phyloP scores from a whole-genome alignment of 2,113 vertebrate genomes.

The Saccopteryx bilineata region DNA sequence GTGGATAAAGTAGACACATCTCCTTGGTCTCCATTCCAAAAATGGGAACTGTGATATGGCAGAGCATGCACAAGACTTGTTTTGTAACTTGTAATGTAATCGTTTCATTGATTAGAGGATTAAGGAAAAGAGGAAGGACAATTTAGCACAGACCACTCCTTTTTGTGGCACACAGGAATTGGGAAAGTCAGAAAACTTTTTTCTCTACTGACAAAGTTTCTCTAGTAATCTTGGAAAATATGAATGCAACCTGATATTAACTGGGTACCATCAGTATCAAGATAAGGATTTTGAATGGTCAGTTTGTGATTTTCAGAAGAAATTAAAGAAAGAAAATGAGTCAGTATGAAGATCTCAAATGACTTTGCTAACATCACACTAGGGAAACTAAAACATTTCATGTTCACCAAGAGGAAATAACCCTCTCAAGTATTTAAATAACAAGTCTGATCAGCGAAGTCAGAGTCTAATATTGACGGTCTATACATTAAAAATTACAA shows the following conservation, averaged over 20 bases:
- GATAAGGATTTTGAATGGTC: neutral
- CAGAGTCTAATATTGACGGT: neutral
- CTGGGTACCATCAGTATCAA: neutral
- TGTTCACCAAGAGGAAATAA: neutral
- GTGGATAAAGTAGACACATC: constrained; percentile 5
- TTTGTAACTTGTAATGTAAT: neutral
- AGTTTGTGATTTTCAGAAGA: constrained; percentile 28
- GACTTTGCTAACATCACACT: neutral
- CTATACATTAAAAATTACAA: constrained; percentile 46
- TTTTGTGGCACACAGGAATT: neutral
- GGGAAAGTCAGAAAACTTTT: neutral
- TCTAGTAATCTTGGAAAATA: constrained; percentile 6
- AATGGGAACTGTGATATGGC: neutral
- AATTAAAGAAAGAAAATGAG: constrained; percentile 1
- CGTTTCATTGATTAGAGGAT: neutral
- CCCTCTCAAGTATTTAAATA: constrained; percentile 6
- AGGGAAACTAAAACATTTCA: constrained; percentile 22
- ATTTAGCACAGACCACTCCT: neutral
- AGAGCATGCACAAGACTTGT: neutral
- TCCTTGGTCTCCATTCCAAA: neutral
- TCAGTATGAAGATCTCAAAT: neutral
- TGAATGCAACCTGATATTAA: neutral
- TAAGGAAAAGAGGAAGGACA: neutral
- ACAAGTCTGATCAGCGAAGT: constrained; percentile 10
- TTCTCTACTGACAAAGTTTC: neutral